A percentile compares a stretch with the other conserved stretches of the same genome.
Evolutionary conservation across 1,140 invertebrate genomes (phyloP).

Genomic region (Globodera ellingtonae): DNA sequence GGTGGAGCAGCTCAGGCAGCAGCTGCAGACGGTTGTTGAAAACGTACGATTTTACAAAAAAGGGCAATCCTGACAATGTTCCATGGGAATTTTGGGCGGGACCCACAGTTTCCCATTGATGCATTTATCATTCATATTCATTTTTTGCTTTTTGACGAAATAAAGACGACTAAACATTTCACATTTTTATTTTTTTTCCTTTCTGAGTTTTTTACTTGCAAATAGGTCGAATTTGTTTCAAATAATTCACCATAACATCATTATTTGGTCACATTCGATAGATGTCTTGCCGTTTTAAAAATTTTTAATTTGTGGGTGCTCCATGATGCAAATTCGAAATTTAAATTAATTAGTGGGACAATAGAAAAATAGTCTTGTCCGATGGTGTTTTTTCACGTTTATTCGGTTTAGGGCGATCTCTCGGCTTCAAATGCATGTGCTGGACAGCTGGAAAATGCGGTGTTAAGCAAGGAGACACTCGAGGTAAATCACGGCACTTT

Average conservation of each 20-base stretch:
- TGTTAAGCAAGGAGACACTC: constrained; percentile 41
- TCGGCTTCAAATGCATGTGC: constrained; percentile 13
- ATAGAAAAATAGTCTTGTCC: not conserved
- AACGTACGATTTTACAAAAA: constrained; percentile 37
- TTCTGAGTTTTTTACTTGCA: not conserved
- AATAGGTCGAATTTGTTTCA: not conserved
- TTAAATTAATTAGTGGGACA: not conserved
- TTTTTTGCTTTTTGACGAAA: constrained; percentile 7
- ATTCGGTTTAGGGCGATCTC: constrained; percentile 33
- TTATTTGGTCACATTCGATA: not conserved
- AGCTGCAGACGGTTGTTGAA: constrained; percentile 34
- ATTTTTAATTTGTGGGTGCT: constrained; percentile 6
- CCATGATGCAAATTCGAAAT: constrained; percentile 21
- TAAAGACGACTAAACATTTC: constrained; percentile 17
- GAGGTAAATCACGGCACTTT: constrained; percentile 34
- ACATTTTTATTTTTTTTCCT: not conserved
- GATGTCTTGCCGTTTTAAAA: constrained; percentile 14
- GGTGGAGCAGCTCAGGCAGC: constrained; percentile 44
- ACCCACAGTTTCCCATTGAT: constrained; percentile 18
- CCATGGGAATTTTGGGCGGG: not conserved
- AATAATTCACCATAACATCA: not conserved
- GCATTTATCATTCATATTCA: constrained; percentile 11
- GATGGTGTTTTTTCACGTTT: constrained; percentile 1
- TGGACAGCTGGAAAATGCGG: constrained; percentile 28
- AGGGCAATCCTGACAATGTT: not conserved